phyloP scores from a whole-genome alignment of 2,888 invertebrate genomes.

The Eumerus sabulonum region DNA sequence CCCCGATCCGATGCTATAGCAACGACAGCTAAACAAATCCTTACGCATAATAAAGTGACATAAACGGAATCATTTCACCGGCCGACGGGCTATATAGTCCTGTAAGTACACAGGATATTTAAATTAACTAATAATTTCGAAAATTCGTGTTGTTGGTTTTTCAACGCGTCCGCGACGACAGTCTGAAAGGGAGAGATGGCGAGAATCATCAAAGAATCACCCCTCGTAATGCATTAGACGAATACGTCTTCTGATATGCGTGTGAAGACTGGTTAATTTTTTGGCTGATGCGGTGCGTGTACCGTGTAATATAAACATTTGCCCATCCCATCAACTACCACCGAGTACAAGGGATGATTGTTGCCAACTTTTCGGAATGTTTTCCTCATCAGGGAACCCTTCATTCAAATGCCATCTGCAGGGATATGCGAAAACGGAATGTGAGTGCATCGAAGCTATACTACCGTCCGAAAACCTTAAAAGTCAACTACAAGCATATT shows the following conservation, averaged over 20 bases:
- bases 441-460: conserved; percentile 19
- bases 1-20: neutral
- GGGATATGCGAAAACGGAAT: conserved; percentile 16
- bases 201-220: conserved; percentile 37
- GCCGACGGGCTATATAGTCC: conserved; percentile 37
- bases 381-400: conserved; percentile 11
- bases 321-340: conserved; percentile 34
- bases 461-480: conserved; percentile 35
- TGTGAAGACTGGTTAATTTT: conserved; percentile 65
- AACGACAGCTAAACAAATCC: conserved; percentile 50
- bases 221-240: conserved; percentile 32
- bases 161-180: neutral
- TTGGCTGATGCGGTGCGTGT: conserved; percentile 44
- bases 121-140: conserved; percentile 64
- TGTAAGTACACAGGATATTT: conserved; percentile 46
- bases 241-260: conserved; percentile 55
- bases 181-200: neutral
- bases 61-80: conserved; percentile 63
- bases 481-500: conserved; percentile 44
- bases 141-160: conserved; percentile 56
- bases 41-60: conserved; percentile 59
- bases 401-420: conserved; percentile 51
- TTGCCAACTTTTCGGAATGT: neutral
- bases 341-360: conserved; percentile 14
- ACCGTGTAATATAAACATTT: conserved; percentile 59